Evolutionary conservation across 2,113 vertebrate genomes (phyloP).

Genomic region (Myanophis thanlyinensis): DNA sequence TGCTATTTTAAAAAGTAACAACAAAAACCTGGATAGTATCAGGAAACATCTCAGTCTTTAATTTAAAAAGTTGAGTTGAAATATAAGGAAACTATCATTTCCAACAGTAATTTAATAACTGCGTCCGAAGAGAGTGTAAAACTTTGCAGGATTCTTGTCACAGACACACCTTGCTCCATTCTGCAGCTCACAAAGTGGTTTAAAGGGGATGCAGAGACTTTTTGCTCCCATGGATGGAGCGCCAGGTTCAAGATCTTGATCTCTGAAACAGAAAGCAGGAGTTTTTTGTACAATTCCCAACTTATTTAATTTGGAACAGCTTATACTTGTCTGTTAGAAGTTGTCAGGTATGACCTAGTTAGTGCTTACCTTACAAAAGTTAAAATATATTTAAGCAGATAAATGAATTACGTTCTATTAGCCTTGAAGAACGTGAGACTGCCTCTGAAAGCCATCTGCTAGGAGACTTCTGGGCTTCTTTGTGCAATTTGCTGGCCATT

Average conservation of each 20-base stretch:
- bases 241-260: constrained; percentile 95
- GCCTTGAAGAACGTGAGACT: neutral
- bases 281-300: neutral
- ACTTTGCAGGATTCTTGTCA: constrained; percentile 84
- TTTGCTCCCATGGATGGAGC: constrained; percentile 98
- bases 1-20: constrained; percentile 65
- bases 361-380: neutral
- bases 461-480: neutral
- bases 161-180: constrained; percentile 83
- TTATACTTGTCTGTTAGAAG: neutral
- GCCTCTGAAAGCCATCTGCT: neutral
- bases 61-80: constrained; percentile 53
- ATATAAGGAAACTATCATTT: constrained; percentile 46
- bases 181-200: constrained; percentile 82
- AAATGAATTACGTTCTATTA: neutral
- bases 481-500: neutral
- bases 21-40: constrained; percentile 58
- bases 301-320: neutral
- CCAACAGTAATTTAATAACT: constrained; percentile 80
- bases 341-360: neutral
- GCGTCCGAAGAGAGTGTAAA: constrained; percentile 95
- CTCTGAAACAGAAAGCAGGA: constrained; percentile 72
- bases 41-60: constrained; percentile 51
- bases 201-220: constrained; percentile 95
- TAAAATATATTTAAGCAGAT: neutral